Base-by-base conservation (phyloP, 2,113 vertebrate species). In the Dinomys branickii region DNA sequence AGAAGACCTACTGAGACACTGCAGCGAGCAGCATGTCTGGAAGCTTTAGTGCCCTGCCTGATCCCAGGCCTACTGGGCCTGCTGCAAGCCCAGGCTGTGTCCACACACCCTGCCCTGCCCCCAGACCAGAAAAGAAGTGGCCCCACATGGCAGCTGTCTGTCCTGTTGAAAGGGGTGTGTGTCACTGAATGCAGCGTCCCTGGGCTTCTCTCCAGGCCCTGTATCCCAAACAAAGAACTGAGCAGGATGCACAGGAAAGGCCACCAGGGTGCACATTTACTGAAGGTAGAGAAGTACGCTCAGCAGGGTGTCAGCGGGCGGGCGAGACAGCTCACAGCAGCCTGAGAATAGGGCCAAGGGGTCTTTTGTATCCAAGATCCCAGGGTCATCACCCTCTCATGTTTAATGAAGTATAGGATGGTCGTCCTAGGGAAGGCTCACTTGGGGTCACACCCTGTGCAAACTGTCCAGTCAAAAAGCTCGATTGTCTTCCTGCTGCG, bases 401-500 rank as follows among this genome's bases (percentile, higher is more conserved):
- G 69, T 38, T 38, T 41, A 11, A 41, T 41, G 11, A 41, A 22
- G 71, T 3, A 2, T 44, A 6, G 71, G 38, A 13, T 12, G 38
- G 19, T 41, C 19, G 1, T 38, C 71, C 38, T 73, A 44, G 12
- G 9, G 9, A 12, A 73, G 4, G 11, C 38, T 44, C 22, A 13
- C 71, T 44, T 44, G 71, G 69, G 3, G 5, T 71, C 69, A 41
- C n/a, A 2, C 69, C 20, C 20, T 11, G 20, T 73, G 71, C 10
- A 73, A 38, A 26, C 71, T 44, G 20, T 26, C 41, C 24, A 12
- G 24, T 4, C 69, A 71, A 41, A 71, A 24, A 41, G 69, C 17
- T 71, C 3, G 0, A 3, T 11, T 38, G 69, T 9, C 3, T 38
- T 38, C 35, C 69, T n/a, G 19, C 3, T 4, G 0, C 20, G 19